Evolutionary conservation across 2,113 vertebrate genomes (phyloP).

Genomic region (Centropus bengalensis): DNA sequence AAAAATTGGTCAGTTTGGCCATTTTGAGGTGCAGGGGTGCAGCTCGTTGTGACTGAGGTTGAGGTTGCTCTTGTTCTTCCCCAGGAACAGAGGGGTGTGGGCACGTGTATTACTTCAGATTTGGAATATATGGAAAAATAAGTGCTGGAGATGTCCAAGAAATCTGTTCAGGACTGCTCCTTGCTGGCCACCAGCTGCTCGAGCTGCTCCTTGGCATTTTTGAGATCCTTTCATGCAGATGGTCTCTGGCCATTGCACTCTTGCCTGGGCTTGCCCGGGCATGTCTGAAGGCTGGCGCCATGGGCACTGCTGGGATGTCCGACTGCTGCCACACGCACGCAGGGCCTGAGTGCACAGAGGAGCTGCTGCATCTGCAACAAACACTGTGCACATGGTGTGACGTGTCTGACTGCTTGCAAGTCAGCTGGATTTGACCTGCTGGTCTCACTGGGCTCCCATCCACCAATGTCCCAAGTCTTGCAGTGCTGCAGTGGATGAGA

Average conservation of each 20-base stretch:
- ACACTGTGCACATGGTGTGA: rapidly evolving
- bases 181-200: neutral
- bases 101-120: neutral
- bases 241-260: neutral
- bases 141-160: neutral
- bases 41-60: neutral
- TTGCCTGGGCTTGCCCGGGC: neutral
- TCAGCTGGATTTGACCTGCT: neutral
- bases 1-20: neutral
- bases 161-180: neutral
- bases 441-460: neutral
- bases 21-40: neutral
- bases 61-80: neutral
- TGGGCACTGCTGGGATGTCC: neutral
- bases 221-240: neutral
- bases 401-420: neutral
- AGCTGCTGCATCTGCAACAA: neutral
- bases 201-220: neutral
- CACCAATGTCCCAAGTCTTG: neutral
- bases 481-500: neutral
- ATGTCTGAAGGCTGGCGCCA: neutral
- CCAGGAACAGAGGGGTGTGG: neutral
- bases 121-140: neutral
- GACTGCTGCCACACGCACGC: rapidly evolving
- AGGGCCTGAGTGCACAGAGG: neutral